Percentiles rank a stretch among this genome's conserved stretches.
Conservation (phyloP, 2,888 invertebrate genomes). For the Drosophila limbata region DNA sequence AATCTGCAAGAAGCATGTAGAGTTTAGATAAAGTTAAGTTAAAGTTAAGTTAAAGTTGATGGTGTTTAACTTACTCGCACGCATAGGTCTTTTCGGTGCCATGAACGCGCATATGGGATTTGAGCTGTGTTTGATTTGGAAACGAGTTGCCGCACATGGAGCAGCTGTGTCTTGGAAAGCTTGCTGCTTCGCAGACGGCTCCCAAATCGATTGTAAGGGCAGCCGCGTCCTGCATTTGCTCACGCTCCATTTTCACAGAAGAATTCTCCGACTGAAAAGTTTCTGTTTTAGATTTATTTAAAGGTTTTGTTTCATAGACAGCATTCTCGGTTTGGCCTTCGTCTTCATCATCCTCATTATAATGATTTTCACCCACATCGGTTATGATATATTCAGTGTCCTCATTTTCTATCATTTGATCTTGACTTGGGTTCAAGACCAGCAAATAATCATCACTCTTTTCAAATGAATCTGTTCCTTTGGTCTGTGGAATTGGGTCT, state of each 20-base stretch:
- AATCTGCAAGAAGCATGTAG: conserved; percentile 48
- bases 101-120: conserved; percentile 52
- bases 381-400: conserved; percentile 31
- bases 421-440: conserved; percentile 19
- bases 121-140: conserved; percentile 35
- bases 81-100: conserved; percentile 48
- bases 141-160: conserved; percentile 51
- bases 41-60: not conserved
- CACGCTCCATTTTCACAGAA: not conserved
- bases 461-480: not conserved
- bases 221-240: not conserved
- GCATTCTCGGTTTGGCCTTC: not conserved
- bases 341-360: conserved; percentile 1
- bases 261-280: not conserved
- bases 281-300: not conserved
- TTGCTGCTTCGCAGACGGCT: conserved; percentile 33
- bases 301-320: not conserved
- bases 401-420: conserved; percentile 18
- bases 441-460: conserved; percentile 20
- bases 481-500: not conserved
- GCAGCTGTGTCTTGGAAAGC: conserved; percentile 41
- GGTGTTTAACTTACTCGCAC: conserved; percentile 56
- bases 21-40: not conserved
- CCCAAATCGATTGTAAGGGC: conserved; percentile 35
- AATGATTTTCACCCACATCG: conserved; percentile 18